Percentiles rank a stretch among this genome's conserved stretches.
Evolutionary conservation across 2,888 invertebrate species (phyloP).

Genomic region (Andrena trimmerana): DNA sequence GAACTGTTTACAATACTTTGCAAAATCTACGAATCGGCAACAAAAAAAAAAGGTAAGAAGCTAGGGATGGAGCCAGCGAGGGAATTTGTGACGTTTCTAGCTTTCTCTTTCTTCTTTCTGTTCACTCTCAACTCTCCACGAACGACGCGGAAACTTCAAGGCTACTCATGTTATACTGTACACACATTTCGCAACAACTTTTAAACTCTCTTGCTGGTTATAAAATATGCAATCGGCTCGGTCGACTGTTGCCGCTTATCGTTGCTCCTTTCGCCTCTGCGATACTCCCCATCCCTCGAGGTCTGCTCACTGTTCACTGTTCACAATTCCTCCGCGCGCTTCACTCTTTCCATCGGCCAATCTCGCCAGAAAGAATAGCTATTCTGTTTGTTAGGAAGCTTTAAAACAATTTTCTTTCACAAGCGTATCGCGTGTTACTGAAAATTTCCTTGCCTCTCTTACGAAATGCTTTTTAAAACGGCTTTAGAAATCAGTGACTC

Average conservation of each 20-base stretch:
- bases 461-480: no score
- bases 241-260: conserved; percentile 38
- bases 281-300: conserved; percentile 4
- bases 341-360: no score
- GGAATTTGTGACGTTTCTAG: conserved; percentile 9
- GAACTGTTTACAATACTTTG: not conserved
- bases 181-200: conserved; percentile 55
- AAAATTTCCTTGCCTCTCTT: no score
- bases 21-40: not conserved
- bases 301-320: not conserved
- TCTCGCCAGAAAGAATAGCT: no score
- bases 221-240: conserved; percentile 14
- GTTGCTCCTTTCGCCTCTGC: conserved; percentile 49
- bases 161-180: conserved; percentile 46
- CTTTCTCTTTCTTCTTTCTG: conserved; percentile 44
- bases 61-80: not conserved
- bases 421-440: no score
- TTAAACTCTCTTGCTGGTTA: conserved; percentile 53
- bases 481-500: no score
- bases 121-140: conserved; percentile 33
- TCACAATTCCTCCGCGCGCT: no score
- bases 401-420: no score
- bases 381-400: no score
- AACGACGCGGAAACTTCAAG: conserved; percentile 55
- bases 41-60: not conserved